Evolutionary conservation across 1,140 invertebrate species (phyloP).

Genomic region (Ectropis grisescens): DNA sequence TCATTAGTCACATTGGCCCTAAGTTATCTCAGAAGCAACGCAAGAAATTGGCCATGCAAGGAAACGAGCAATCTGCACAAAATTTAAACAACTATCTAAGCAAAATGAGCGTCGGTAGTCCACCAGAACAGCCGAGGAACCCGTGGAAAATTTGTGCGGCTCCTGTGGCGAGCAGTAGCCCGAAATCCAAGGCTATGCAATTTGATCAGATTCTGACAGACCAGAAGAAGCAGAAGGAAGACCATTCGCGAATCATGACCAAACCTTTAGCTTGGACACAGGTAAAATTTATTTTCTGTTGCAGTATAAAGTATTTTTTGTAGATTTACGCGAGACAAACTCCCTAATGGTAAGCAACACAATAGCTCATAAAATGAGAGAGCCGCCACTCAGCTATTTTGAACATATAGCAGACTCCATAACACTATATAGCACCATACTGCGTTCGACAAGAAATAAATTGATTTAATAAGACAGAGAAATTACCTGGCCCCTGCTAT

Average conservation of each 20-base stretch:
- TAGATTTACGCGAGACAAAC: too few relatives aligned
- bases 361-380: too few relatives aligned
- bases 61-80: slow-evolving; percentile 26
- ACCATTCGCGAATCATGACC: slow-evolving; percentile 71
- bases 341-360: too few relatives aligned
- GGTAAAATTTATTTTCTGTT: too few relatives aligned
- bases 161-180: slow-evolving; percentile 31
- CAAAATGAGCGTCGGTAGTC: slow-evolving; percentile 36
- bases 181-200: slow-evolving; percentile 33
- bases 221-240: slow-evolving; percentile 74
- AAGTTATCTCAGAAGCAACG: slow-evolving; percentile 76
- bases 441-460: too few relatives aligned
- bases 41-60: slow-evolving; percentile 65
- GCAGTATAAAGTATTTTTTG: too few relatives aligned
- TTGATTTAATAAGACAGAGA: too few relatives aligned
- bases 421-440: too few relatives aligned
- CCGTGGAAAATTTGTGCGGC: slow-evolving; percentile 59
- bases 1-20: slow-evolving; percentile 55
- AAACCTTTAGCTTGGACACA: slow-evolving; percentile 76
- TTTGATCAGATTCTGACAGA: slow-evolving; percentile 73
- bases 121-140: slow-evolving; percentile 44
- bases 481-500: too few relatives aligned
- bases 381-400: too few relatives aligned
- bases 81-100: slow-evolving; percentile 42
- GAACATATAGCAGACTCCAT: too few relatives aligned